A percentile compares a stretch with the other conserved stretches of the same genome.
Conservation (phyloP, 2,888 invertebrate species). For the Deilephila elpenor region DNA sequence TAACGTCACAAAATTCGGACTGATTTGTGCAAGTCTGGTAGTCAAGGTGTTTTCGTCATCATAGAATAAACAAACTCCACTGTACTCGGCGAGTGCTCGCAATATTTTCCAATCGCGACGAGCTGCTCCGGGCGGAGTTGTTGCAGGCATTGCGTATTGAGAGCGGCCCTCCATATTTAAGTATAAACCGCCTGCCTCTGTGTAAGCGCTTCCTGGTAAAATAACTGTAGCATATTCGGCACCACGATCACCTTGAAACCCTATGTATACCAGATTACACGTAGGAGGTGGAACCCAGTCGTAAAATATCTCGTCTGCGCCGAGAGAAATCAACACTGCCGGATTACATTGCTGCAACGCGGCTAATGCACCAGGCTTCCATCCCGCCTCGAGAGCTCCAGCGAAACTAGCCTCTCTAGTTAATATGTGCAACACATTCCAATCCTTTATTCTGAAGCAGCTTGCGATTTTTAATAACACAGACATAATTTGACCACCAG, state of each 20-base stretch:
- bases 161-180: slow-evolving; percentile 98
- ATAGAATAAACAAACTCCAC: slow-evolving; percentile 60
- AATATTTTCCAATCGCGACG: slow-evolving; percentile 99
- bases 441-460: slow-evolving; percentile 44
- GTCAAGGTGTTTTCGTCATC: slow-evolving; percentile 57
- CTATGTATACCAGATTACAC: slow-evolving; percentile 93
- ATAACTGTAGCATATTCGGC: slow-evolving; percentile 95
- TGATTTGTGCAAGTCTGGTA: slow-evolving; percentile 65
- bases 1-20: slow-evolving; percentile 65
- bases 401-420: slow-evolving; percentile 96
- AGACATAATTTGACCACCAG: slow-evolving; percentile 54
- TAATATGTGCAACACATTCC: slow-evolving; percentile 92
- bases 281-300: slow-evolving; percentile 89
- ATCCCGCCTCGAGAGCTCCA: slow-evolving; percentile 97
- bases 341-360: slow-evolving; percentile 87
- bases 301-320: slow-evolving; percentile 95
- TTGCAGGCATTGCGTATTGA: slow-evolving; percentile 94
- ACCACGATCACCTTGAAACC: slow-evolving; percentile 98
- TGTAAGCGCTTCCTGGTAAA: slow-evolving; percentile 98
- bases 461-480: slow-evolving; percentile 45
- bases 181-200: slow-evolving; percentile 97
- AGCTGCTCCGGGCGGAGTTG: slow-evolving; percentile 96
- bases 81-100: slow-evolving; percentile 71
- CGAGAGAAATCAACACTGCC: slow-evolving; percentile 93
- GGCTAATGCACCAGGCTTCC: slow-evolving; percentile 88